A percentile compares a stretch with the other conserved stretches of the same genome.
phyloP scores from a whole-genome alignment of 1,140 invertebrate genomes.

The Capitella teleta region DNA sequence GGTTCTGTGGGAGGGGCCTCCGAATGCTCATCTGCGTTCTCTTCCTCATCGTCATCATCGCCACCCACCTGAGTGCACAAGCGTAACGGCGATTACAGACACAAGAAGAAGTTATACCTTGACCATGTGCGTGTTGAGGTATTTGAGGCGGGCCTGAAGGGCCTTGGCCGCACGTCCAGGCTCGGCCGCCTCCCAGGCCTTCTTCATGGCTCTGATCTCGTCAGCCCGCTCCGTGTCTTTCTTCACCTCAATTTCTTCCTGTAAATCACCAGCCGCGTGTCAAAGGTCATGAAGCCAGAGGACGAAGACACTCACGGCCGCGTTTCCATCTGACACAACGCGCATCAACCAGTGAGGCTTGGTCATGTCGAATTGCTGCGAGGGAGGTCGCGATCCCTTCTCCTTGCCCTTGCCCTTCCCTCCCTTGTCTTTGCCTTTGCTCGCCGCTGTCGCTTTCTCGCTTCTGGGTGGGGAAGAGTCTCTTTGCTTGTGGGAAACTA shows the following conservation, averaged over 20 bases:
- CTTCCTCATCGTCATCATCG: neutral
- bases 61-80: slow-evolving; percentile 16
- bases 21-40: neutral
- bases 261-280: neutral
- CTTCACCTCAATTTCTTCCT: slow-evolving; percentile 40
- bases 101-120: slow-evolving; percentile 13
- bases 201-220: slow-evolving; percentile 39
- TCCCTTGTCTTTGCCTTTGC: slow-evolving; percentile 23
- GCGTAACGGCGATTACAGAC: neutral
- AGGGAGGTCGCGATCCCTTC: slow-evolving; percentile 28
- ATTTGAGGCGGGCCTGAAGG: slow-evolving; percentile 32
- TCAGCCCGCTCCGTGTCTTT: slow-evolving; percentile 40
- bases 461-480: neutral
- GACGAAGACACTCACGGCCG: slow-evolving; percentile 17
- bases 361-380: slow-evolving; percentile 34
- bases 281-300: neutral
- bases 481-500: neutral
- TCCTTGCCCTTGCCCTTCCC: slow-evolving; percentile 22
- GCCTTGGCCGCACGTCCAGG: slow-evolving; percentile 39
- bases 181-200: slow-evolving; percentile 40
- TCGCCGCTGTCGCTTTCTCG: slow-evolving; percentile 17
- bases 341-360: slow-evolving; percentile 37
- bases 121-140: slow-evolving; percentile 32
- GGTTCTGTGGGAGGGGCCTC: no score
- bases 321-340: slow-evolving; percentile 32